phyloP scores from a whole-genome alignment of 2,888 invertebrate genomes.

The Pogonocherus hispidulus region DNA sequence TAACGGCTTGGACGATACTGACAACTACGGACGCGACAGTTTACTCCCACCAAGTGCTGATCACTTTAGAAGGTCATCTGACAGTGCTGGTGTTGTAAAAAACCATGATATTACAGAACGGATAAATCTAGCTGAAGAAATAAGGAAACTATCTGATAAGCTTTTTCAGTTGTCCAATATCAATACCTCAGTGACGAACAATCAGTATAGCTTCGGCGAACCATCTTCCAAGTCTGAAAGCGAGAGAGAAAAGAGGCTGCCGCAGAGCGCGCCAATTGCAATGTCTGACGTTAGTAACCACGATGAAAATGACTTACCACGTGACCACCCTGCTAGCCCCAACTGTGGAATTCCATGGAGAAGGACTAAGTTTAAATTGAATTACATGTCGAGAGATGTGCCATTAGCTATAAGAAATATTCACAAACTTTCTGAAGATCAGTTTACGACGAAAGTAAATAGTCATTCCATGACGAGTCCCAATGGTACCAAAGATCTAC shows the following conservation, averaged over 20 bases:
- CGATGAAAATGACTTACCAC: slow-evolving; percentile 42
- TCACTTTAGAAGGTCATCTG: slow-evolving; percentile 77
- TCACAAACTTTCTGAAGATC: slow-evolving; percentile 46
- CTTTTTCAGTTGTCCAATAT: slow-evolving; percentile 78
- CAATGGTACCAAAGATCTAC: slow-evolving; percentile 82
- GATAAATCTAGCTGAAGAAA: slow-evolving; percentile 85
- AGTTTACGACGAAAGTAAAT: slow-evolving; percentile 41
- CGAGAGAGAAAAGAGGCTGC: slow-evolving; percentile 12
- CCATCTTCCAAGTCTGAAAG: slow-evolving; percentile 22
- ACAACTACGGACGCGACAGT: slow-evolving; percentile 43
- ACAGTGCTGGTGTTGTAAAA: slow-evolving; percentile 78
- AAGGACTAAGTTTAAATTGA: slow-evolving; percentile 76
- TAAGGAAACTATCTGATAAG: slow-evolving; percentile 86
- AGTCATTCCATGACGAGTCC: slow-evolving; percentile 69
- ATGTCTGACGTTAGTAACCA: slow-evolving; percentile 41
- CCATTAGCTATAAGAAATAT: slow-evolving; percentile 66
- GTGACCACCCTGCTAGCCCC: slow-evolving; percentile 54
- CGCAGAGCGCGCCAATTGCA: slow-evolving; percentile 49
- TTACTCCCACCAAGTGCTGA: slow-evolving; percentile 52
- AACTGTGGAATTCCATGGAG: slow-evolving; percentile 65
- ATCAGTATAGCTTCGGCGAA: slow-evolving; percentile 34
- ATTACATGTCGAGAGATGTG: slow-evolving; percentile 77
- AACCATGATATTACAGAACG: slow-evolving; percentile 75
- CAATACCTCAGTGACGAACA: slow-evolving; percentile 48
- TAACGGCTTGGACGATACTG: slow-evolving; percentile 27